Evolutionary conservation across 2,888 invertebrate genomes (phyloP), one percentile per base, ranked within the genome.

Genomic region (Anthophora plumipes): DNA sequence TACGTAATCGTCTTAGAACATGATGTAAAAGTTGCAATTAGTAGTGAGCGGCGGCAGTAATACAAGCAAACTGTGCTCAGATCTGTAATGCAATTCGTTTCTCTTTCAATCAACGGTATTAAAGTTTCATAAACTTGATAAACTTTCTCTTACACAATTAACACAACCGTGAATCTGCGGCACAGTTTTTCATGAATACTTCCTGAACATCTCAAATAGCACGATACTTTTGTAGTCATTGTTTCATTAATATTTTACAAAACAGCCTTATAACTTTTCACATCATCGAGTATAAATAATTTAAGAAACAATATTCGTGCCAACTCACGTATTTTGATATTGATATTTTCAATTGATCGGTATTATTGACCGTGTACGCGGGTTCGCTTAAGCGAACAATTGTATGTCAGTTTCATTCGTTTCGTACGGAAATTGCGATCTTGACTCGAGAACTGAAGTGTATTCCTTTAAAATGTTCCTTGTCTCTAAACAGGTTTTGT

Each of bases 1-100:
- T n/a, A 63, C 41, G 66, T 66, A 77, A 79, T 41, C 75, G 61
- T 20, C 69, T 67, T 70, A 60, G 48, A 79, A 78, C 66, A 73
- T 64, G 67, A 68, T 67, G 74, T 71, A 74, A 77, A 43, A 71
- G 57, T 55, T 20, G 77, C 60, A 71, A 80, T 80, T 80, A 77
- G 54, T 41, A 66, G 60, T 9, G 60, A 77, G 46, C 41, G 25
- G 64, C 14, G 46, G 20, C 54, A 48, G 54, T 55, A 25, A 48
- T 52, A 54, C 52, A 14, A 25, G 39, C 25, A 7, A 61, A 64
- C 54, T 63, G 48, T 57, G 31, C 12, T 11, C 31, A 31, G 25
- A 48, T 43, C 12, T 48, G 8, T 7, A 20, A 41, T 41, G 31
- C 48, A 8, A 61, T 66, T 14, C 43, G 11, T 64, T 22, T 22